A percentile compares a stretch with the other conserved stretches of the same genome.
Evolutionary conservation across 2,113 vertebrate genomes (phyloP).

Genomic region (Callaeas wilsoni): DNA sequence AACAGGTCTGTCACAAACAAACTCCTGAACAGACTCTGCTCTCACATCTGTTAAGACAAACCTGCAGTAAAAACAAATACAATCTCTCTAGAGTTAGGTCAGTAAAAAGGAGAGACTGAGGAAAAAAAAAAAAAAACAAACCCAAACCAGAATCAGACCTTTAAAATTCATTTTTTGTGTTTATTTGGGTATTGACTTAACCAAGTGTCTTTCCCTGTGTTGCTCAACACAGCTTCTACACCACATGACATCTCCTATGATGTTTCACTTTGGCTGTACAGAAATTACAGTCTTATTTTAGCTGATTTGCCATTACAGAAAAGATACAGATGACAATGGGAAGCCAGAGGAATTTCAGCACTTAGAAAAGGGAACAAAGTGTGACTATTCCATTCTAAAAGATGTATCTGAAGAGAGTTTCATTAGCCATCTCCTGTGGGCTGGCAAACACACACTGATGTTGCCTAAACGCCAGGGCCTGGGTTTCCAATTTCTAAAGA

Average conservation of each 20-base stretch:
- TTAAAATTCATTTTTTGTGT: neutral
- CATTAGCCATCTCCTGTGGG: neutral
- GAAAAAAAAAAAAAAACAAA: too few relatives aligned
- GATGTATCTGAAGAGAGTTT: neutral
- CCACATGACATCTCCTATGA: neutral
- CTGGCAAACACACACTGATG: neutral
- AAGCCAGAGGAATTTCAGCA: neutral
- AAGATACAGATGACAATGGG: neutral
- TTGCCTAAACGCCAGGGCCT: neutral
- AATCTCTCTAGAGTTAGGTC: neutral
- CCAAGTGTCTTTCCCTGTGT: neutral
- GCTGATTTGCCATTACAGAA: neutral
- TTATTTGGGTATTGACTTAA: conserved; percentile 6
- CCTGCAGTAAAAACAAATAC: neutral
- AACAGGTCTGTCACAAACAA: neutral
- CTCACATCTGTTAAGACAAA: neutral
- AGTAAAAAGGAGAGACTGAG: neutral
- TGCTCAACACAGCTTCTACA: neutral
- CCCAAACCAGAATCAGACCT: neutral
- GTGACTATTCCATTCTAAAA: neutral
- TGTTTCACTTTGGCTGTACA: neutral
- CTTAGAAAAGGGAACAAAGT: neutral
- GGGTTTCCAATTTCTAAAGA: neutral
- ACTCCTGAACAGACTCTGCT: neutral
- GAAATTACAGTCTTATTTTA: neutral